Evolutionary conservation across 2,888 invertebrate species (phyloP).

Genomic region (Meiosimyza decipiens): DNA sequence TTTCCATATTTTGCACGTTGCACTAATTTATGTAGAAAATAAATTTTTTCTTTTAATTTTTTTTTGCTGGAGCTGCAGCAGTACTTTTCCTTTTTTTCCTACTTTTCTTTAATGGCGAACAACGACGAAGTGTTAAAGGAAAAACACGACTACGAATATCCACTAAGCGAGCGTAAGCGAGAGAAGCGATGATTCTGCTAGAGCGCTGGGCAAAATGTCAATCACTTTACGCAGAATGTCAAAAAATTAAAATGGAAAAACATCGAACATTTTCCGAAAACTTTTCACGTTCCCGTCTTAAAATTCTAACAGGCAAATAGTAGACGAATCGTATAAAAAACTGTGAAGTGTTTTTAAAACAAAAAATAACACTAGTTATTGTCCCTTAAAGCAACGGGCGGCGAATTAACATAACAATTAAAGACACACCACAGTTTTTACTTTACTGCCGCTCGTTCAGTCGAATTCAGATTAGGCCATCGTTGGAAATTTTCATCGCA

Average conservation of each 20-base stretch:
- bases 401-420: too few species aligned
- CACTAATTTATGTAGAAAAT: neutral
- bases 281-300: too few species aligned
- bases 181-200: neutral
- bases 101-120: conserved; percentile 27
- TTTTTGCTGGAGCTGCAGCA: conserved; percentile 6
- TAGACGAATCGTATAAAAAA: too few species aligned
- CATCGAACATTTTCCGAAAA: too few species aligned
- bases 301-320: too few species aligned
- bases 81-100: conserved; percentile 7
- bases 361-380: too few species aligned
- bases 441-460: too few species aligned
- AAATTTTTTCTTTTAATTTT: neutral
- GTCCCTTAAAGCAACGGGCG: too few species aligned
- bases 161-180: conserved; percentile 1
- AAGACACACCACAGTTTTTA: too few species aligned
- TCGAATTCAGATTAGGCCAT: too few species aligned
- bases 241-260: neutral
- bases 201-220: conserved; percentile 8
- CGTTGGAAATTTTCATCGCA: too few species aligned
- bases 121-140: neutral
- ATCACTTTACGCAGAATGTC: neutral
- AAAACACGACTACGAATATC: conserved; percentile 1
- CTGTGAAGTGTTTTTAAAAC: too few species aligned
- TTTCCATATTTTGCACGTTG: neutral